Evolutionary conservation across 2,888 invertebrate species (phyloP), one percentile per base, ranked within the genome.

Genomic region (Ornithoptera priamus): DNA sequence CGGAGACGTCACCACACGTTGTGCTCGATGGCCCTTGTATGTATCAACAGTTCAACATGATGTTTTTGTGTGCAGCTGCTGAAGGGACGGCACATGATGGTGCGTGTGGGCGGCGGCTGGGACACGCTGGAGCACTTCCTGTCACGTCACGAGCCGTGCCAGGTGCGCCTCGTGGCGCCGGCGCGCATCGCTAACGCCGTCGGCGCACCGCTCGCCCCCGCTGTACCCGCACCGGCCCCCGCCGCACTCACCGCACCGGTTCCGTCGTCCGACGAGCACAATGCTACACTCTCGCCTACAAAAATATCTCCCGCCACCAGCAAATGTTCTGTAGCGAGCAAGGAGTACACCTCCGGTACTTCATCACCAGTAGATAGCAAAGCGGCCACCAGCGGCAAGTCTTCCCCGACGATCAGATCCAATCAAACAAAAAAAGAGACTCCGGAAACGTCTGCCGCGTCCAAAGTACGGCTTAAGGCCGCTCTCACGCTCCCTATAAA

Each of bases 71-170:
- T 89, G 6, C 93, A 97, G 97, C 87, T 97, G 82, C 93, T 97
- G 83, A 97, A 97, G 87, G 97, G 97, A 65, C 95, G 96, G n/a
- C 98, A 98, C 93, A 97, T 97, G 95, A 98, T 98, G 98, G 98
- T 98, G 70, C 95, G 98, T 79, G 97, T 98, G 65, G 98, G 98
- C 72, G 98, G 98, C 75, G 97, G 97, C 74, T 98, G 98, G 98
- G 97, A 97, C 92, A 97, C 98, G 22, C 92, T 98, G 85, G 97
- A 98, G 87, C 97, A 98, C 93, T 98, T 97, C 93, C 94, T 98
- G 83, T 94, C 96, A 78, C 95, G 97, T 73, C 97, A 97, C 91
- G 97, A 97, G 87, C 97, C 97, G 60, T 96, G 97, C 88, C 96
- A 97, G 95, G 95, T 95, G 90, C 93, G 93, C 80, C 90, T 93